Conservation (phyloP, 2,888 invertebrate genomes). For the Eupithecia inturbata region DNA sequence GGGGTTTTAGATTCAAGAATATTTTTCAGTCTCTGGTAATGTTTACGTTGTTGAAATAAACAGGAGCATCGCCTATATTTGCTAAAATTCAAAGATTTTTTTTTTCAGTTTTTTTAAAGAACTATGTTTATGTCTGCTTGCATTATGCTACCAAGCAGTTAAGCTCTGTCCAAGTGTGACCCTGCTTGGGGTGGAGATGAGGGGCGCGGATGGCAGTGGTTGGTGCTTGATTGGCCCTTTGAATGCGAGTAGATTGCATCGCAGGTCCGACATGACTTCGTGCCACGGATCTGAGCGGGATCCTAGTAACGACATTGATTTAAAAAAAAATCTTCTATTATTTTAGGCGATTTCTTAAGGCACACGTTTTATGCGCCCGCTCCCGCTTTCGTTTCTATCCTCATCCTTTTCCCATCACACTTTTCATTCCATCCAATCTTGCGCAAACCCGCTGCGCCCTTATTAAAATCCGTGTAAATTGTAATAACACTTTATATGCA, state of each 20-base stretch:
- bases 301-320: background rate
- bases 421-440: constrained; percentile 37
- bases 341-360: background rate
- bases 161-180: constrained; percentile 34
- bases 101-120: background rate
- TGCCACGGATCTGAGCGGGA: background rate
- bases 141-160: background rate
- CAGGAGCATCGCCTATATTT: background rate
- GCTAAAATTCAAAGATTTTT: background rate
- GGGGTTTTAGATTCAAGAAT: constrained; percentile 12
- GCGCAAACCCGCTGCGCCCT: constrained; percentile 42
- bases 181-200: constrained; percentile 60
- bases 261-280: constrained; percentile 39
- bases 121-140: background rate
- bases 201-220: constrained; percentile 72
- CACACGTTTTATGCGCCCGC: constrained; percentile 28
- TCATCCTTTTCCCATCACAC: constrained; percentile 20
- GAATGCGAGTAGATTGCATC: constrained; percentile 82
- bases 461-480: constrained; percentile 48
- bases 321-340: background rate
- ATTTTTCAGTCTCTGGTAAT: background rate
- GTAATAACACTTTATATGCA: constrained; percentile 49
- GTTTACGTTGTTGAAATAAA: background rate
- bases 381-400: constrained; percentile 43
- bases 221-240: constrained; percentile 83